phyloP scores from a whole-genome alignment of 2,888 invertebrate genomes.

The Stenotaenia linearis region DNA sequence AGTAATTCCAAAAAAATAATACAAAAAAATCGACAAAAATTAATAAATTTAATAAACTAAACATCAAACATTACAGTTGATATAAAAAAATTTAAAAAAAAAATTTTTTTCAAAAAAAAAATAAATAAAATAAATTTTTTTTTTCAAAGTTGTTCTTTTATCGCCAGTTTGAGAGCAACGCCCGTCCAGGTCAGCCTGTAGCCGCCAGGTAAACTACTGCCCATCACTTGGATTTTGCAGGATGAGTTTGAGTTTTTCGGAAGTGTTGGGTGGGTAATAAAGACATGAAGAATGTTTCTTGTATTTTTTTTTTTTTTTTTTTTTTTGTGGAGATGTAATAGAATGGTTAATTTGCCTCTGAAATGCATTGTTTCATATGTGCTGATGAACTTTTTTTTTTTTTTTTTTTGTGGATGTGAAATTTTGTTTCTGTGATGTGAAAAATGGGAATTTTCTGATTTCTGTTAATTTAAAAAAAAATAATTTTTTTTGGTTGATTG shows the following conservation, averaged over 20 bases:
- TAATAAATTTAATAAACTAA: too few relatives aligned
- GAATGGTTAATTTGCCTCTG: not conserved
- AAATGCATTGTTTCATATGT: not conserved
- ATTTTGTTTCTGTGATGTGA: too few relatives aligned
- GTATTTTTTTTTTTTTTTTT: not conserved
- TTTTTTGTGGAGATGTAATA: not conserved
- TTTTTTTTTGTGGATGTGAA: too few relatives aligned
- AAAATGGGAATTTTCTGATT: too few relatives aligned
- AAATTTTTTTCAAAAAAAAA: not conserved
- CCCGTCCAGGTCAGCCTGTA: not conserved
- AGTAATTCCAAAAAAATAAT: too few relatives aligned
- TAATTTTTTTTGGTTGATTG: too few relatives aligned
- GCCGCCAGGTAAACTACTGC: conserved; percentile 15
- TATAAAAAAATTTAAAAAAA: not conserved
- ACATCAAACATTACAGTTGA: too few relatives aligned
- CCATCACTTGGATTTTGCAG: not conserved
- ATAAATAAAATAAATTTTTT: not conserved
- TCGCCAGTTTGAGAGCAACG: not conserved
- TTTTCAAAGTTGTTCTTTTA: not conserved
- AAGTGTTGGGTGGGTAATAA: not conserved
- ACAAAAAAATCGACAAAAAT: too few relatives aligned
- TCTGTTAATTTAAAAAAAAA: too few relatives aligned
- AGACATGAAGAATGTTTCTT: not conserved
- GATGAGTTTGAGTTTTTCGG: not conserved
- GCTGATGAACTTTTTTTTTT: not conserved